Evolutionary conservation across 2,797 vertebrate species (phyloP).

Genomic region (Huso huso): DNA sequence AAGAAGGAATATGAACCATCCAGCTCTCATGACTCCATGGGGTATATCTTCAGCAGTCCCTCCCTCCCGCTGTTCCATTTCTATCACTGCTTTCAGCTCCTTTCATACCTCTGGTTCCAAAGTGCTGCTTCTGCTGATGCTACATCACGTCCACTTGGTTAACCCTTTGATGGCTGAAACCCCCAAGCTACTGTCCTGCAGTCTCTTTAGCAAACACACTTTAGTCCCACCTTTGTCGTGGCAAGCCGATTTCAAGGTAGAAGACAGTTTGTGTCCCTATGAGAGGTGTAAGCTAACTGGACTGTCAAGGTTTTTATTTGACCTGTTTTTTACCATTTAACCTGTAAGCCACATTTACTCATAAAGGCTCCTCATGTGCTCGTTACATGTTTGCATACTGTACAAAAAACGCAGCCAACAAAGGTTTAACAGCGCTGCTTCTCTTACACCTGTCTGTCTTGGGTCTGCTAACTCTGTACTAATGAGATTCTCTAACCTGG

Average conservation of each 20-base stretch:
- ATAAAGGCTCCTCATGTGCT: background rate
- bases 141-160: background rate
- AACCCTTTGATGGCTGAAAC: slow-evolving; percentile 1
- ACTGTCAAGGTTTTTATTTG: no score
- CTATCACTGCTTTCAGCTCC: background rate
- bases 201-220: no score
- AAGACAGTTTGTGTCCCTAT: background rate
- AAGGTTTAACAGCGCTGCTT: slow-evolving; percentile 24
- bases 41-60: no score
- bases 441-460: slow-evolving; percentile 37
- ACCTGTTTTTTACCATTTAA: background rate
- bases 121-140: background rate
- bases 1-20: no score
- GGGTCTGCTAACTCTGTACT: slow-evolving; percentile 60
- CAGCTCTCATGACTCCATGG: no score
- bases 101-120: background rate
- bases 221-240: no score
- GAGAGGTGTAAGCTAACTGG: no score
- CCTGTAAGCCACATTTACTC: background rate
- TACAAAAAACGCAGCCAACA: background rate
- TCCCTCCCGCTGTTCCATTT: background rate
- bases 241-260: no score
- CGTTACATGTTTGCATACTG: background rate
- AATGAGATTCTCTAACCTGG: slow-evolving; percentile 73
- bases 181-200: no score